Base-by-base conservation (phyloP, 2,888 invertebrate genomes). In the Frankliniella intonsa region DNA sequence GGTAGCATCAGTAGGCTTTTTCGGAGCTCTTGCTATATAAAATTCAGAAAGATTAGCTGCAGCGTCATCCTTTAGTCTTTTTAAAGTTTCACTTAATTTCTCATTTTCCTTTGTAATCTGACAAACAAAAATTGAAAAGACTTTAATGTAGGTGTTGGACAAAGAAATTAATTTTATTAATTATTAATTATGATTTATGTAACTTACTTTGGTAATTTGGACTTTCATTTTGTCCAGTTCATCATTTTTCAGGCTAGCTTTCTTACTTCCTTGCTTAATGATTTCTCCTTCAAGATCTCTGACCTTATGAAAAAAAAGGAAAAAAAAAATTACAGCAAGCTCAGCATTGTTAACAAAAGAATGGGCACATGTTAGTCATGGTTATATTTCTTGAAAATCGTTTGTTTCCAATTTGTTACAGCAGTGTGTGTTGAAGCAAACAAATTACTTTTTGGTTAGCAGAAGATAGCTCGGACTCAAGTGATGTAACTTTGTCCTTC, bases 1-100 rank as follows among this genome's bases (percentile, higher is more conserved):
- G 50, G 92, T 93, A 81, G 92, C 88, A 86, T 95, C 94, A 11
- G 93, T 93, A 12, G 93, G 90, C 86, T 93, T 93, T 86, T 94
- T 94, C 7, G 93, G 91, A n/a, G 91, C 91, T 85, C 94, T 90
- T 49, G 92, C 91, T 84, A 92, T 93, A 85, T 93, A 91, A 82
- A 85, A 86, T 76, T 85, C 84, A 9, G 84, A 81, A 25, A 84
- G 84, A 51, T 91, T 91, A 85, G 90, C 91, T n/a, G 92, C 89
- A 1, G 92, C 90, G 83, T 92, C 92, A 84, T 92, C 90, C 86
- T 92, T 91, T 83, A 95, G 88, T 84, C 91, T 90, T 85, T 93
- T 93, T 12, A 94, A 86, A 62, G 92, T 90, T 7, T 91, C 90
- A 85, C 91, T 91, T 49, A 94, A 88, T 85, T 92, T 92, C 81